Evolutionary conservation across 2,113 vertebrate species (phyloP), one percentile per base, ranked within the genome.

Genomic region (Phyllostomus discolor): DNA sequence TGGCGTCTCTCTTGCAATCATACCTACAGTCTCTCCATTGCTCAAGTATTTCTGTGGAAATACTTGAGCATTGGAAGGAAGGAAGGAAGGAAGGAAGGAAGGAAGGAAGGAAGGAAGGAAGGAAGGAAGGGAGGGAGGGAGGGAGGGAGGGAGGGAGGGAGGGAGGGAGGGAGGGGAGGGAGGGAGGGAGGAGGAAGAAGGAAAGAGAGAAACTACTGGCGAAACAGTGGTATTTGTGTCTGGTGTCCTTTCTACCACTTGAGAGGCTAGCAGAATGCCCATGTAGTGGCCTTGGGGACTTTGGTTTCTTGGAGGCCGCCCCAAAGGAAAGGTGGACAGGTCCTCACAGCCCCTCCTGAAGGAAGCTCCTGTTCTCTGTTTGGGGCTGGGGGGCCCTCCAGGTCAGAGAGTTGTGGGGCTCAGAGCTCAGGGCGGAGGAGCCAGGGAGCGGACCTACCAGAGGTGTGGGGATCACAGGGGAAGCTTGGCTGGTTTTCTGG

Each of bases 391-490:
- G 24, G 14, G 3, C n/a, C 28, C 64, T 87, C 17, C 80, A 54
- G 69, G 26, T 19, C n/a, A 22, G 20, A 35, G 6, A 16, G 11
- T 54, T 41, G 33, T 28, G 28, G 9, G 31, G 52, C 5, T 7
- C 12, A 48, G 48, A n/a, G 46, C n/a, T 10, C 69, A 50, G 84
- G 57, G 52, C 2, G 43, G 62, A 73, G 33, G 35, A 66, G 15
- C n/a, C 28, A 4, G 35, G 28, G 28, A 64, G 43, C 48, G 19
- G 82, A 94, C 92, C 95, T 88, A 96, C 91, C 96, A 87, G 64
- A 1, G 16, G 14, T 0, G 9, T 84, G 54, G 88, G 81, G 20
- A 50, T 54, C 54, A 26, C 38, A 35, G 82, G 7, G 33, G 89
- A 76, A 33, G 4, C 28, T 52, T 96, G 82, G 31, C 22, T 94